These are phyloP conservation scores for Salvelinus fontinalis DNA, from an alignment of 2,113 vertebrate species.

Conservation along the genomic window DNA sequence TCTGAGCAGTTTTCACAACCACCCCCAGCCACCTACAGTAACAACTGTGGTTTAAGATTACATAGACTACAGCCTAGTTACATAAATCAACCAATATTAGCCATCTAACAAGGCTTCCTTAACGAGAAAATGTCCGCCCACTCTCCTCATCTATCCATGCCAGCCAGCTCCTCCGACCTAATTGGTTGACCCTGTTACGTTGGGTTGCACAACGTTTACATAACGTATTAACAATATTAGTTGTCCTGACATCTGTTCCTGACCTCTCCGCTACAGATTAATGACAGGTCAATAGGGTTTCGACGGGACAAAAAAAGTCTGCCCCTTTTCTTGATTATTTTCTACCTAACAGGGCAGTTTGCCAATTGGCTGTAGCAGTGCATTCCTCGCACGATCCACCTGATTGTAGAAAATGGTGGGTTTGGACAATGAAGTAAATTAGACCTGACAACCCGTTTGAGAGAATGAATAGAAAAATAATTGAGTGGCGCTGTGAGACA, in stretches of 20 bases:
- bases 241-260: slow-evolving; percentile 16
- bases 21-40: too few relatives aligned
- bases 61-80: too few relatives aligned
- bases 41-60: too few relatives aligned
- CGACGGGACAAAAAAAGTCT: slow-evolving; percentile 49
- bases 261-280: slow-evolving; percentile 26
- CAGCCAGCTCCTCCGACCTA: neutral
- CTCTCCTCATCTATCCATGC: neutral
- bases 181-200: neutral
- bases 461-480: neutral
- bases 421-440: slow-evolving; percentile 25
- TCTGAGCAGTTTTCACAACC: too few relatives aligned
- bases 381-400: slow-evolving; percentile 26
- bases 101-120: too few relatives aligned
- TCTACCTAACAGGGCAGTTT: slow-evolving; percentile 4
- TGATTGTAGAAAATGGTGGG: slow-evolving; percentile 38
- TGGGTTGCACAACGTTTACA: neutral
- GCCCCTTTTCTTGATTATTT: slow-evolving; percentile 50
- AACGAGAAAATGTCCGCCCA: too few relatives aligned
- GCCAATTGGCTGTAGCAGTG: slow-evolving; percentile 31
- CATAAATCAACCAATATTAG: too few relatives aligned
- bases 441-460: neutral
- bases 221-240: neutral
- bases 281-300: slow-evolving; percentile 45
- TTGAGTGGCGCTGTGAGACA: neutral